Evolutionary conservation across 2,113 vertebrate species (phyloP).

Genomic region (Burhinus oedicnemus): DNA sequence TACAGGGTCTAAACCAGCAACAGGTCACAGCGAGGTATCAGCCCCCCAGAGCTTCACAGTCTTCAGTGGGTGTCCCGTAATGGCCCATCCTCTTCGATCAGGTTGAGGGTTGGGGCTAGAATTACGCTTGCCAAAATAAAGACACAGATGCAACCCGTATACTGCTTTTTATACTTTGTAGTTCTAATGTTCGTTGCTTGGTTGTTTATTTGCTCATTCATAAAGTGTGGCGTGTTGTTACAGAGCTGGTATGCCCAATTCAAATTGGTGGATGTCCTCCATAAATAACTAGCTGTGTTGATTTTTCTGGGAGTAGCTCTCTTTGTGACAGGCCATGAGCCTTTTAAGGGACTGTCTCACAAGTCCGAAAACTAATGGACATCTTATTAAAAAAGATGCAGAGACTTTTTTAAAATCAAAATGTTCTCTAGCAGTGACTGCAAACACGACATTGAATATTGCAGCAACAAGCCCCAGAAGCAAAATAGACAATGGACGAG

Average conservation of each 20-base stretch:
- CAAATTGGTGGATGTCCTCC: background rate
- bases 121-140: background rate
- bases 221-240: background rate
- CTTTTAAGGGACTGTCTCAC: background rate
- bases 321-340: background rate
- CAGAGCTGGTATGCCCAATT: background rate
- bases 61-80: background rate
- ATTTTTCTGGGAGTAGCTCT: background rate
- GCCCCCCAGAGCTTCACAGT: background rate
- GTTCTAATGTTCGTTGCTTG: background rate
- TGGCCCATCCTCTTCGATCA: background rate
- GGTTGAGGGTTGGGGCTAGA: background rate
- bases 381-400: background rate
- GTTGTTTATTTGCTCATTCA: background rate
- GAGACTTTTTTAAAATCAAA: background rate
- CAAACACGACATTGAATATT: background rate
- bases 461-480: background rate
- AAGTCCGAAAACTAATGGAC: background rate
- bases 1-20: background rate
- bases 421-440: background rate
- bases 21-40: background rate
- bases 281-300: background rate
- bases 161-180: background rate
- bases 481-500: background rate
- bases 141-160: background rate